phyloP scores from a whole-genome alignment of 2,888 invertebrate species.

The Andrena hattorfiana region DNA sequence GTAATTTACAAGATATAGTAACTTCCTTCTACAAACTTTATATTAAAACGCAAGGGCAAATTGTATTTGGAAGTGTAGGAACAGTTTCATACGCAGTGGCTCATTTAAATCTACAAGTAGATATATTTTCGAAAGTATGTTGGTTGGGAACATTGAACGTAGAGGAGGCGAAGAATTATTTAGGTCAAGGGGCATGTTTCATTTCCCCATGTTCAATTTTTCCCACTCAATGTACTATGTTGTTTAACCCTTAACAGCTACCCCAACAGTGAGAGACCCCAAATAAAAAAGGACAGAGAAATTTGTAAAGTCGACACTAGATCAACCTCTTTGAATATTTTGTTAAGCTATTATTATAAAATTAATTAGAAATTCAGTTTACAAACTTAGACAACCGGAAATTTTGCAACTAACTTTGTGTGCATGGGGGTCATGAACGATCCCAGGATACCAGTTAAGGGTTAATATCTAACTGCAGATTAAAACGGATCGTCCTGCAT shows the following conservation, averaged over 20 bases:
- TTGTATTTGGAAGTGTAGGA: background rate
- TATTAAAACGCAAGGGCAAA: background rate
- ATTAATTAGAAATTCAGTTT: too few relatives aligned
- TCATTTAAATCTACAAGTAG: background rate
- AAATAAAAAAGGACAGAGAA: too few relatives aligned
- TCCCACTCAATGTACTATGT: background rate
- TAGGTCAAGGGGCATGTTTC: background rate
- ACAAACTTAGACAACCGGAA: too few relatives aligned
- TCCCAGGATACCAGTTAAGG: too few relatives aligned
- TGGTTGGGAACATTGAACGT: background rate
- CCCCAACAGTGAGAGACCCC: too few relatives aligned
- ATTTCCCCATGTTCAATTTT: background rate
- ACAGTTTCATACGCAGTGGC: background rate
- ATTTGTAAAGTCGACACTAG: too few relatives aligned
- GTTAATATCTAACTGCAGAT: background rate
- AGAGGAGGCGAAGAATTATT: too few relatives aligned
- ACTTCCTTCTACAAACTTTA: background rate
- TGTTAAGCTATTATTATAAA: too few relatives aligned
- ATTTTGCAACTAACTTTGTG: too few relatives aligned
- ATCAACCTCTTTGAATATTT: too few relatives aligned
- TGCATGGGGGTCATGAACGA: too few relatives aligned
- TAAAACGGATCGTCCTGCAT: background rate
- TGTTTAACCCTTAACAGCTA: background rate
- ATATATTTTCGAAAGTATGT: background rate
- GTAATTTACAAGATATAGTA: conserved; percentile 6